Evolutionary conservation across 2,113 vertebrate species (phyloP), one percentile per base, ranked within the genome.

Genomic region (Hymenochirus boettgeri): DNA sequence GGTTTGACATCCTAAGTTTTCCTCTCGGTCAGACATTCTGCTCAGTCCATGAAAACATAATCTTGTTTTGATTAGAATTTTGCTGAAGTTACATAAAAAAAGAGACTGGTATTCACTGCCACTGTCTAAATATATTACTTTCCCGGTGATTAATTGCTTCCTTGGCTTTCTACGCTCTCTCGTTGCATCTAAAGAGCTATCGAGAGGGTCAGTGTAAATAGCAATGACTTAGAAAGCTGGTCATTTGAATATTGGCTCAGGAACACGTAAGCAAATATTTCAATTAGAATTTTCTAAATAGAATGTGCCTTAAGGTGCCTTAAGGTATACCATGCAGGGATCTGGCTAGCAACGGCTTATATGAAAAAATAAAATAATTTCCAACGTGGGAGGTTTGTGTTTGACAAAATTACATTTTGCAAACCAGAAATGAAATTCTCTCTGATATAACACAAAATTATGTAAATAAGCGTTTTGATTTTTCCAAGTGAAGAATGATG

Each of bases 31-130:
- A 52, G n/a, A 52, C 18, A 37, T 59, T 33, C 47, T n/a, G 46
- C 29, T 15, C 11, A 33, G 31, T 59, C 46, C 56, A 52, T 67
- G 64, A 59, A 67, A 59, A 59, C 55, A 59, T 67, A 52, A 67
- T 67, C 64, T 59, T 59, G 55, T 67, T 58, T 59, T 67, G 64
- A 67, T 67, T 66, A 66, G 64, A 67, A 67, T 67, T 67, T 58
- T 67, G 64, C 64, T 59, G 64, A 67, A 67, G 56, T 59, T 59
- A 59, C 64, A 67, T 59, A 59, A 67, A 67, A 42, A 52, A 67
- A 31, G 46, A 65, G 46, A 23, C 42, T 51, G 27, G 23, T 39
- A 50, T 57, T 58, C 54, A 66, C 29, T 21, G 45, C 39, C 7
- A 21, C 52, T 66, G 64, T 39, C 55, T 58, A 66, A 50, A 58